Conservation (phyloP, 1,140 invertebrate genomes). For the Metaphire vulgaris region DNA sequence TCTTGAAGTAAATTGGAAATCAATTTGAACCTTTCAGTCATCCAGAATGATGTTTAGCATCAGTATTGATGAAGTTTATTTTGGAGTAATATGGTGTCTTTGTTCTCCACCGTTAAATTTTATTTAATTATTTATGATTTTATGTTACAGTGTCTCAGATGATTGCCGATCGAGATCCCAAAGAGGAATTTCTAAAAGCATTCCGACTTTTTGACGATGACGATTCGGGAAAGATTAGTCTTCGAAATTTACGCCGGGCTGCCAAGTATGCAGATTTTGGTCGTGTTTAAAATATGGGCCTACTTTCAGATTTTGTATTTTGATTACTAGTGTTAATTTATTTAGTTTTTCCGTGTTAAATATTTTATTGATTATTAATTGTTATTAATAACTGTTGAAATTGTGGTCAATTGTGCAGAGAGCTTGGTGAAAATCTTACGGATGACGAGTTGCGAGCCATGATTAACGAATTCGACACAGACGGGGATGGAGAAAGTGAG, state of each 20-base stretch:
- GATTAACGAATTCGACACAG: conserved; percentile 54
- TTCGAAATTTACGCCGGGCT: conserved; percentile 49
- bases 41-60: too few relatives aligned
- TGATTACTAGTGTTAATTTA: background rate
- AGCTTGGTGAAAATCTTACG: conserved; percentile 52
- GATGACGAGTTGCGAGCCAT: conserved; percentile 53
- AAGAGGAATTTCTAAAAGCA: conserved; percentile 52
- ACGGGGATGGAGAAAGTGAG: conserved; percentile 53
- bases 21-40: too few relatives aligned
- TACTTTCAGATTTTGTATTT: background rate
- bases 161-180: conserved; percentile 52
- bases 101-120: too few relatives aligned
- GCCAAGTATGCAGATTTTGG: conserved; percentile 41
- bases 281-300: too few relatives aligned
- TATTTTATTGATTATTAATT: too few relatives aligned
- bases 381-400: too few relatives aligned
- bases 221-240: conserved; percentile 51
- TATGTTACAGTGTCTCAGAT: conserved; percentile 53
- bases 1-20: too few relatives aligned
- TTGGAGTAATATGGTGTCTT: too few relatives aligned
- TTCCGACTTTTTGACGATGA: conserved; percentile 54
- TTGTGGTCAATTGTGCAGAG: too few relatives aligned
- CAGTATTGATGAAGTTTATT: too few relatives aligned
- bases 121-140: too few relatives aligned
- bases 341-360: conserved; percentile 1